Conservation (phyloP, 2,113 vertebrate species). For the Kryptolebias marmoratus region DNA sequence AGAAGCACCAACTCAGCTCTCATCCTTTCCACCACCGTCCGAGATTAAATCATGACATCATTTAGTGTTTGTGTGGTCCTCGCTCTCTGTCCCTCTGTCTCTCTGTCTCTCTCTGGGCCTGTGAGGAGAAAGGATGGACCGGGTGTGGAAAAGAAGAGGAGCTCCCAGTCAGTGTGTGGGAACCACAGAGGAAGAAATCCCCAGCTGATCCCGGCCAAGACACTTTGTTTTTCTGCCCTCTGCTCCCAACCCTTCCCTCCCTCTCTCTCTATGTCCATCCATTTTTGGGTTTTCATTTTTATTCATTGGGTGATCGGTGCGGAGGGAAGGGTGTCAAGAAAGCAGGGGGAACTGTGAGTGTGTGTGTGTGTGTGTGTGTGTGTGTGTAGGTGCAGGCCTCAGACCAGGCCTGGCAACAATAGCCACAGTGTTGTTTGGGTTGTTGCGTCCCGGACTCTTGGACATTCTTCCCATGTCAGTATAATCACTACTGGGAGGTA, state of each 20-base stretch:
- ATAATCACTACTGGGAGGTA: slow-evolving; percentile 99
- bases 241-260: slow-evolving; percentile 65
- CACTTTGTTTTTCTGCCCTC: slow-evolving; percentile 75
- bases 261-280: slow-evolving; percentile 77
- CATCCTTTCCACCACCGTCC: slow-evolving; percentile 48
- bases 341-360: slow-evolving; percentile 61
- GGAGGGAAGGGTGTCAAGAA: slow-evolving; percentile 75
- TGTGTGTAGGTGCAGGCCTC: slow-evolving; percentile 96
- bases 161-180: slow-evolving; percentile 93
- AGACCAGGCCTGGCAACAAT: slow-evolving; percentile 92
- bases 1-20: slow-evolving; percentile 48
- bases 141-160: slow-evolving; percentile 45
- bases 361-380: slow-evolving; percentile 65
- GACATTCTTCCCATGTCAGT: slow-evolving; percentile 99
- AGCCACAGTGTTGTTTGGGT: slow-evolving; percentile 94
- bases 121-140: slow-evolving; percentile 48
- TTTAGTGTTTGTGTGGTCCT: slow-evolving; percentile 96
- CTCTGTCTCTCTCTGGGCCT: slow-evolving; percentile 26
- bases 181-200: slow-evolving; percentile 91
- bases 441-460: slow-evolving; percentile 93
- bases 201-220: slow-evolving; percentile 84
- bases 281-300: slow-evolving; percentile 90
- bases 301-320: slow-evolving; percentile 85
- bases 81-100: slow-evolving; percentile 32
- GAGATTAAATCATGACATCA: slow-evolving; percentile 67